phyloP scores from a whole-genome alignment of 2,888 invertebrate genomes.

The Andrena hattorfiana region DNA sequence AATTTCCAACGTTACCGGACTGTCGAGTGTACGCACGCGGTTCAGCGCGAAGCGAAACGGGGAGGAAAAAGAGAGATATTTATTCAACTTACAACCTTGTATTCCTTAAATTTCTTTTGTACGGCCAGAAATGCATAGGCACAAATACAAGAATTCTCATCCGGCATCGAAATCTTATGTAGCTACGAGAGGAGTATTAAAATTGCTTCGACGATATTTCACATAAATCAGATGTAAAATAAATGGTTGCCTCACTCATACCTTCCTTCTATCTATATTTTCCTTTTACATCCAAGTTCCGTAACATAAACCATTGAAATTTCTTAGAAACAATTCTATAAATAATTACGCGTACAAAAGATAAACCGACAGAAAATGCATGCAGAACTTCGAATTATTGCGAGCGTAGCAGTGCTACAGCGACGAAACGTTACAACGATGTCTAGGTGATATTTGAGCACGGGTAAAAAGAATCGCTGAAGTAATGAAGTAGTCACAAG shows the following conservation, averaged over 20 bases:
- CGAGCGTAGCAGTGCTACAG: slow-evolving; percentile 28
- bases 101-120: slow-evolving; percentile 26
- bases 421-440: slow-evolving; percentile 15
- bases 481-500: slow-evolving; percentile 40
- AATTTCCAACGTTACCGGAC: slow-evolving; percentile 22
- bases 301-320: slow-evolving; percentile 33
- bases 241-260: slow-evolving; percentile 10
- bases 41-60: slow-evolving; percentile 14
- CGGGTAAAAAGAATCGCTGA: slow-evolving; percentile 29
- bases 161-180: slow-evolving; percentile 23
- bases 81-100: slow-evolving; percentile 22
- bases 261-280: slow-evolving; percentile 19
- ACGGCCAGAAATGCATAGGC: slow-evolving; percentile 50
- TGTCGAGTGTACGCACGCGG: slow-evolving; percentile 16
- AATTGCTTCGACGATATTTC: slow-evolving; percentile 4
- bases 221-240: slow-evolving; percentile 40
- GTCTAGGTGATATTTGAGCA: slow-evolving; percentile 46
- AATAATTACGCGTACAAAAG: slow-evolving; percentile 47
- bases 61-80: slow-evolving; percentile 24
- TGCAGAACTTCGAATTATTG: slow-evolving; percentile 35
- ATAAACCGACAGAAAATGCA: slow-evolving; percentile 43
- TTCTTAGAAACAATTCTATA: slow-evolving; percentile 27
- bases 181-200: slow-evolving; percentile 8
- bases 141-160: slow-evolving; percentile 49
- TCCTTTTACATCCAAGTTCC: slow-evolving; percentile 12